Base-by-base conservation (phyloP, 2,888 invertebrate species). In the Helicoverpa assulta region DNA sequence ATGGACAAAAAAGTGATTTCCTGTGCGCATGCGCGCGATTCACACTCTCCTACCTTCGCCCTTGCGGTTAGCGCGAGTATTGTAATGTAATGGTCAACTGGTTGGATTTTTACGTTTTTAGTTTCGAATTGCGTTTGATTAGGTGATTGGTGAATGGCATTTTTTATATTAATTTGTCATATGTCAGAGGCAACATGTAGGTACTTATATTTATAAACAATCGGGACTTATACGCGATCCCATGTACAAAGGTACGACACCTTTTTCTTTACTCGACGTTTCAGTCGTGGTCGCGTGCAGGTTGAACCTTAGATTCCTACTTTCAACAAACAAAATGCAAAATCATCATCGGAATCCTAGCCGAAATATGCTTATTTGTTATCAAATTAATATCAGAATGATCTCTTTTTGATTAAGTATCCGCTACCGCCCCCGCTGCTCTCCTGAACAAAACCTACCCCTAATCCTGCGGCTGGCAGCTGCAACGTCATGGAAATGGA, bases 401-500 rank as follows among this genome's bases (percentile, higher is more conserved):
- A 40, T 14, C 14, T 40, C 47, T n/a, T 50, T 18, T 18, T 50
- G 1, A 18, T 10, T 1, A 2, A 1, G 2, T 21, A 10, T 7
- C 53, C 71, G 78, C 73, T 21, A 16, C 43, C 50, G 58, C 72
- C 0, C 29, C 70, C 86, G 85, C 85, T 79, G 53, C 64, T 26
- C 77, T 53, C 52, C 29, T 47, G 64, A 87, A 43, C 29, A 43
- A 0, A 55, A 7, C 52, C 58, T 0, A 19, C 14, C 16, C 79
- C 76, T 59, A 76, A 86, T 55, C 66, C 85, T 91, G 91, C 85
- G 91, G 90, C 90, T 91, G 92, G 90, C 92, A 90, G 90, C 87
- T 89, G 90, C 91, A 88, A 79, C 90, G 89, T 91, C 92, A 91
- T 91, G 90, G 90, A 90, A 92, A 92, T 90, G 93, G 91, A 90